Percentiles rank a stretch among this genome's conserved stretches.
Conservation (phyloP, 2,113 vertebrate species). For the Trogon surrucura region DNA sequence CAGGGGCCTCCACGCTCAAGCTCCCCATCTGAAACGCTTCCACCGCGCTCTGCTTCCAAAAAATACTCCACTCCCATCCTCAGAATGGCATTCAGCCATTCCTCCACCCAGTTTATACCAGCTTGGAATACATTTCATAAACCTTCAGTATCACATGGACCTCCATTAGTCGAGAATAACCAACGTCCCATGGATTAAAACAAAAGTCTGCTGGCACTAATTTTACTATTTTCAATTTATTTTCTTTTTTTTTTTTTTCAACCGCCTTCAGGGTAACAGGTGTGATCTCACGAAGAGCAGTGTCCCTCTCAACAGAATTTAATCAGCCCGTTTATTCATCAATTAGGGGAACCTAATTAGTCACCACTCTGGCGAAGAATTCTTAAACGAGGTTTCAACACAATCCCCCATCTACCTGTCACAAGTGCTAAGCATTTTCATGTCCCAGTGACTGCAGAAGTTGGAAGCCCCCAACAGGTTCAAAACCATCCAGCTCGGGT, state of each 20-base stretch:
- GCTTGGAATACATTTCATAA: background rate
- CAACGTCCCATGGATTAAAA: background rate
- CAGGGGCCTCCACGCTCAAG: rapidly evolving
- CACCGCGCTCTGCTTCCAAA: background rate
- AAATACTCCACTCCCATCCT: background rate
- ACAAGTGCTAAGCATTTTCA: background rate
- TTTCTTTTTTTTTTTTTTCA: conserved; percentile 14
- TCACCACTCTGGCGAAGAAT: background rate
- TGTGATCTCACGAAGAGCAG: background rate
- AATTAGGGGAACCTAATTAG: background rate
- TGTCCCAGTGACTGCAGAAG: rapidly evolving
- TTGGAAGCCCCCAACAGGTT: background rate
- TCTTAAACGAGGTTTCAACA: background rate
- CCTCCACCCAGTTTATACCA: background rate
- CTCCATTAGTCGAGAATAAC: background rate
- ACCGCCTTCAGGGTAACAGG: background rate
- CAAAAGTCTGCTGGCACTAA: background rate
- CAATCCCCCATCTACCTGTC: background rate
- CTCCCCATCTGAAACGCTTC: background rate
- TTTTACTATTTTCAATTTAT: background rate
- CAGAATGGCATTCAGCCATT: background rate
- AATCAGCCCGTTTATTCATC: background rate
- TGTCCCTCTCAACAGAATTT: background rate
- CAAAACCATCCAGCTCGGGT: background rate
- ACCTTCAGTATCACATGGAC: background rate